Percentiles rank a stretch among this genome's conserved stretches.
Evolutionary conservation across 2,113 vertebrate species (phyloP).

Genomic region (Sterrhoptilus dennistouni): DNA sequence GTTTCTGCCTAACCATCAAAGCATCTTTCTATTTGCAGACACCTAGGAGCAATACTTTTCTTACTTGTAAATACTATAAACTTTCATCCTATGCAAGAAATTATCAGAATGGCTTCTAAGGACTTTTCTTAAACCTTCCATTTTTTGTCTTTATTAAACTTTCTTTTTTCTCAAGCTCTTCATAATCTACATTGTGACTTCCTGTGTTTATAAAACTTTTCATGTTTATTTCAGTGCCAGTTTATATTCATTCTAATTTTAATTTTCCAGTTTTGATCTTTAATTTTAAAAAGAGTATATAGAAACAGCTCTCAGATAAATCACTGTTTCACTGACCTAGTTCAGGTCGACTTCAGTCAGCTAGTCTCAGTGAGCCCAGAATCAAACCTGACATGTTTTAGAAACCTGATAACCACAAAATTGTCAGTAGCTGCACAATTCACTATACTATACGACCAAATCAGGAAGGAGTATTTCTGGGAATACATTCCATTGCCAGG

Average conservation of each 20-base stretch:
- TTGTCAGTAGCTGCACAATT: background rate
- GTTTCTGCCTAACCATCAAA: slow-evolving; percentile 59
- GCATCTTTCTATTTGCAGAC: slow-evolving; percentile 64
- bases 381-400: background rate
- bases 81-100: slow-evolving; percentile 44
- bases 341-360: background rate
- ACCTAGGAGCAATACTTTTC: slow-evolving; percentile 52
- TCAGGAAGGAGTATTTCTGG: background rate
- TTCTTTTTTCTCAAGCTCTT: slow-evolving; percentile 63
- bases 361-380: background rate
- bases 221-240: slow-evolving; percentile 52
- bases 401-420: background rate
- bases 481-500: background rate
- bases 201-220: slow-evolving; percentile 54
- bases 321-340: background rate
- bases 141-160: slow-evolving; percentile 66
- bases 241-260: slow-evolving; percentile 54
- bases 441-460: background rate
- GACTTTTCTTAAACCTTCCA: slow-evolving; percentile 47
- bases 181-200: slow-evolving; percentile 65
- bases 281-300: background rate
- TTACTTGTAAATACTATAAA: slow-evolving; percentile 40
- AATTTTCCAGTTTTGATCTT: slow-evolving; percentile 41
- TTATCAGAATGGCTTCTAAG: slow-evolving; percentile 59
- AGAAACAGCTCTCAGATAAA: slow-evolving; percentile 11